Conservation (phyloP, 2,113 vertebrate species). For the Cyprinodon variegatus region DNA sequence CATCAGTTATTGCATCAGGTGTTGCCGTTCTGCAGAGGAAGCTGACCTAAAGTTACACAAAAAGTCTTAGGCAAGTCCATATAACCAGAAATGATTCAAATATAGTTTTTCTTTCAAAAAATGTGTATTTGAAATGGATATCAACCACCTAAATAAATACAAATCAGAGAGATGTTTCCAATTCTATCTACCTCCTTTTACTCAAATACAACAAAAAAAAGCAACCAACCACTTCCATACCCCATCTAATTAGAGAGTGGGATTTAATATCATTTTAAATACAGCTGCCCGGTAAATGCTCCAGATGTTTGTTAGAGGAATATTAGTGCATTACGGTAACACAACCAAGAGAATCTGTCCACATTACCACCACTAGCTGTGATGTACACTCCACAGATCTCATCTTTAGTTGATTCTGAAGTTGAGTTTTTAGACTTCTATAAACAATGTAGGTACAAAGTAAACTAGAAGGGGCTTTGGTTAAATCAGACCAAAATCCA, state of each 20-base stretch:
- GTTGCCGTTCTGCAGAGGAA: neutral
- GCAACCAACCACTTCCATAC: neutral
- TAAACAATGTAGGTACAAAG: neutral
- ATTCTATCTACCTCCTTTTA: neutral
- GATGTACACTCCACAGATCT: neutral
- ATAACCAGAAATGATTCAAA: neutral
- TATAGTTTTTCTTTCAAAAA: neutral
- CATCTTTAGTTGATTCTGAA: neutral
- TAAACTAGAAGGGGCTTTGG: neutral
- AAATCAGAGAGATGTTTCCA: neutral
- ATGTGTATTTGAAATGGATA: neutral
- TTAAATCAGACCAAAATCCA: neutral
- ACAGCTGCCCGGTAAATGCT: neutral
- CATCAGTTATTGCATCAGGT: neutral
- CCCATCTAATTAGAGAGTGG: neutral
- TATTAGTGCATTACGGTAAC: neutral
- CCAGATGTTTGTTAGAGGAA: neutral
- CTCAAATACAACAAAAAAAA: neutral
- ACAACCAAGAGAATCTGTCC: neutral
- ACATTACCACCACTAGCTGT: neutral
- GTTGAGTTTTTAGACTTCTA: neutral
- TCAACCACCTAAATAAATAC: neutral
- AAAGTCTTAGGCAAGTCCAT: neutral
- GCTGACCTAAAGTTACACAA: neutral
- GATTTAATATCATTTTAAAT: no score